Base-by-base conservation (phyloP, 2,888 invertebrate species). In the Xanthostigma xanthostigma region DNA sequence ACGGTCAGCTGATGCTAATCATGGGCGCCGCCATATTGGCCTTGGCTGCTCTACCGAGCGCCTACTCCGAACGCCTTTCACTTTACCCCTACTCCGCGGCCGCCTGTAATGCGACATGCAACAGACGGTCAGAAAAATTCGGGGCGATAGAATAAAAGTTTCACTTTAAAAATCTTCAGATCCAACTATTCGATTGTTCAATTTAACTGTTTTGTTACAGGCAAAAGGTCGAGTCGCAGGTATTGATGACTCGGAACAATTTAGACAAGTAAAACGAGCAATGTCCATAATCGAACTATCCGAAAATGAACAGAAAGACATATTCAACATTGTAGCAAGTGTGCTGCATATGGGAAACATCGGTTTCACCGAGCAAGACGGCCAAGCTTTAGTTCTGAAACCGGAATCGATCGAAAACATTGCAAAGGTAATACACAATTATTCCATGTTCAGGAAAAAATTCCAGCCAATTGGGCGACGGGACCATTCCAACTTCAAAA, bases 291-390 rank as follows among this genome's bases (percentile, higher is more conserved):
- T 90, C 49, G 89, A 88, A 60, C 85, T 92, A 57, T 69, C 73
- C 0, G 68, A 73, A 3, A 66, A 73, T 1, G 88, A 91, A 59
- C 84, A 86, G 65, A 70, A 71, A 33, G 83, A 85, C 57, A 78
- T 92, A 54, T 85, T 88, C 59, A 73, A 77, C 44, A 87, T 92
- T 53, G 76, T 92, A n/a, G 87, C 86, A 8, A 83, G 84, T 50
- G 79, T 93, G 39, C 68, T 93, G 49, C 91, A 92, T 60, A 72
- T 92, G 55, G 92, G 92, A 10, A 92, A 92, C 60, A 73, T 90
- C n/a, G 79, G 79, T 51, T 92, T 90, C 64, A 75, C 76, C 11
- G 81, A 81, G 57, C 79, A 81, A 13, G 83, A 84, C 49, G 83
- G 84, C 17, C 68, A 72, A 52, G 82, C 87, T 0, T 75, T 77